Evolutionary conservation across 23 tunicate genomes (phyloP).

Genomic region (Pegea sp.): DNA sequence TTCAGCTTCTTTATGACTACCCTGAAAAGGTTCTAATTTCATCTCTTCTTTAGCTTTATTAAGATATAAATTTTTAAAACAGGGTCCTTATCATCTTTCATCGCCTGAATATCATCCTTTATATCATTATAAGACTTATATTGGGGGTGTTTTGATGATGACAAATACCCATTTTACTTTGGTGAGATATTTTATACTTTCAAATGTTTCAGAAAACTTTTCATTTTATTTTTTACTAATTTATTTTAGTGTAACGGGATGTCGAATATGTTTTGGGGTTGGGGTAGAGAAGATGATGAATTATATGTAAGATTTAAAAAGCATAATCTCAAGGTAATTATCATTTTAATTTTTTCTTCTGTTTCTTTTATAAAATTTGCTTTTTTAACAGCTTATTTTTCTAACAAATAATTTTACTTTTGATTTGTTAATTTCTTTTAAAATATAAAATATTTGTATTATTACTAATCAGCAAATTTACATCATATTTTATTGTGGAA

Average conservation of each 20-base stretch:
- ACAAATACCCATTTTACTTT: slow-evolving; percentile 42
- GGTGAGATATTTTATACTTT: too few relatives aligned
- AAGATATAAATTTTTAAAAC: neutral
- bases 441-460: too few relatives aligned
- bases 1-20: slow-evolving; percentile 29
- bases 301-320: slow-evolving; percentile 62
- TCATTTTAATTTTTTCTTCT: too few relatives aligned
- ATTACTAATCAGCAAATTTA: too few relatives aligned
- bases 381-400: too few relatives aligned
- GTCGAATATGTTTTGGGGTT: slow-evolving; percentile 92
- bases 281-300: slow-evolving; percentile 99
- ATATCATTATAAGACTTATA: slow-evolving; percentile 79
- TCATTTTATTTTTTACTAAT: neutral
- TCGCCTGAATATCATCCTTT: slow-evolving; percentile 93
- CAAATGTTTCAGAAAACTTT: too few relatives aligned
- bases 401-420: too few relatives aligned
- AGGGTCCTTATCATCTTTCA: slow-evolving; percentile 81
- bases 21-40: slow-evolving; percentile 28
- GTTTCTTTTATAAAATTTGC: too few relatives aligned
- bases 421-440: too few relatives aligned
- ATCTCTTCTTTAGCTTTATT: neutral
- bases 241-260: slow-evolving; percentile 69
- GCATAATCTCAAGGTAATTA: slow-evolving; percentile 32
- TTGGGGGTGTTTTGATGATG: slow-evolving; percentile 90
- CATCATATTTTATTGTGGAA: too few relatives aligned